These are phyloP conservation scores for Cochlearius cochlearius DNA, from an alignment of 2,113 vertebrate species.

Conservation along the genomic window DNA sequence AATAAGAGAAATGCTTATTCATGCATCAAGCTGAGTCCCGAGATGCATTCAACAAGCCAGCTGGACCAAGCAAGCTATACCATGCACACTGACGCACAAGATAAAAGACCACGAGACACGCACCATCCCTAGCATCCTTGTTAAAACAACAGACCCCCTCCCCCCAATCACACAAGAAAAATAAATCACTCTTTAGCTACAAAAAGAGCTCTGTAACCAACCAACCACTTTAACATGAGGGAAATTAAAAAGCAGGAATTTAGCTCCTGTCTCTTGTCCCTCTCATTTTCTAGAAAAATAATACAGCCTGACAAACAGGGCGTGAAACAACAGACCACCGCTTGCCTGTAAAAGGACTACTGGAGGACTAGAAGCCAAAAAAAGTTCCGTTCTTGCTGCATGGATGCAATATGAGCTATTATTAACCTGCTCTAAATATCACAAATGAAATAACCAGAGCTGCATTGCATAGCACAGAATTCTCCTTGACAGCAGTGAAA, in stretches of 20 bases:
- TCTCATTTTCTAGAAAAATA: not conserved
- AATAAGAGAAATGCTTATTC: not conserved
- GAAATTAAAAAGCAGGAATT: not conserved
- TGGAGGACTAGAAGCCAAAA: not conserved
- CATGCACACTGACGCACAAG: not conserved
- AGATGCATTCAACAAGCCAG: not conserved
- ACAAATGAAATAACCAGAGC: not conserved
- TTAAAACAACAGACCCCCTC: not conserved
- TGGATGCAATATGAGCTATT: not conserved
- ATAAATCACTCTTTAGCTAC: not conserved
- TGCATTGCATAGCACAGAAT: not conserved
- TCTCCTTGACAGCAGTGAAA: not conserved
- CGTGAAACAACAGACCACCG: not conserved
- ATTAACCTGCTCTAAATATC: constrained; percentile 26
- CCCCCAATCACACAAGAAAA: not conserved
- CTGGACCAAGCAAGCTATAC: not conserved
- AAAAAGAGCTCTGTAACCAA: not conserved
- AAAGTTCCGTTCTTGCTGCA: not conserved
- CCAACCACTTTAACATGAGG: not conserved
- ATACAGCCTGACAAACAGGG: not conserved
- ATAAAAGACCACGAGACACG: not conserved
- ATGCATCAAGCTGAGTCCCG: not conserved
- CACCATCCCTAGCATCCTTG: rapidly evolving
- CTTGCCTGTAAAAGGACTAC: constrained; percentile 10
- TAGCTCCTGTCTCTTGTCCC: not conserved